Evolutionary conservation across 2,888 invertebrate species (phyloP).

Genomic region (Augochlorella aurata): DNA sequence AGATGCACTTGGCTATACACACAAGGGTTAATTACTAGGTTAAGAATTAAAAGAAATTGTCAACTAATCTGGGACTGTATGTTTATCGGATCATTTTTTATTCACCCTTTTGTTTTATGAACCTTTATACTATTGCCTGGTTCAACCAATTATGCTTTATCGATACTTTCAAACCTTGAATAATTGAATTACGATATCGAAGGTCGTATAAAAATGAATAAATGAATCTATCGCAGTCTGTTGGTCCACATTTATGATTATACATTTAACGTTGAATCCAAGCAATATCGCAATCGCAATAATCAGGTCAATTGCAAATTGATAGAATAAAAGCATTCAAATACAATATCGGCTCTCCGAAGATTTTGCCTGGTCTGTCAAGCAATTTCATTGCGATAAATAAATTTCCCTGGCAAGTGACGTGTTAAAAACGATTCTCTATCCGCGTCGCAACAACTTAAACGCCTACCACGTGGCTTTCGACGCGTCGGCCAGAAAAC

Average conservation of each 20-base stretch:
- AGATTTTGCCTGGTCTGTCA: neutral
- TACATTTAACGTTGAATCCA: neutral
- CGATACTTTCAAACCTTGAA: no score
- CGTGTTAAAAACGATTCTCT: slow-evolving; percentile 14
- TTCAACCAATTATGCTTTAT: no score
- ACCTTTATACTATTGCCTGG: no score
- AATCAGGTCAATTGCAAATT: neutral
- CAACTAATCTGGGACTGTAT: no score
- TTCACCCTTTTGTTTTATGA: no score
- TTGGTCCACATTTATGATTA: neutral
- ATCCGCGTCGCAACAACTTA: slow-evolving; percentile 27
- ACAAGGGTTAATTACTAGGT: no score
- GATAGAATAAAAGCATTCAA: neutral
- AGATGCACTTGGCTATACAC: no score
- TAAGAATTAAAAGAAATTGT: no score
- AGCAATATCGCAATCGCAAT: neutral
- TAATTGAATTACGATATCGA: no score
- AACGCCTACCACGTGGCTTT: slow-evolving; percentile 49
- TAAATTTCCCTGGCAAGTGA: neutral
- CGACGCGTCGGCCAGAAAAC: slow-evolving; percentile 54
- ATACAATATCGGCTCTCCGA: neutral
- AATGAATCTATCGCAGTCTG: neutral
- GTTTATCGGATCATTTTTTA: no score
- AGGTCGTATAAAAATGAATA: neutral
- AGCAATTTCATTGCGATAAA: neutral